A percentile compares a stretch with the other conserved stretches of the same genome.
phyloP scores from a whole-genome alignment of 1,140 invertebrate species.

The Brachionus plicatilis region DNA sequence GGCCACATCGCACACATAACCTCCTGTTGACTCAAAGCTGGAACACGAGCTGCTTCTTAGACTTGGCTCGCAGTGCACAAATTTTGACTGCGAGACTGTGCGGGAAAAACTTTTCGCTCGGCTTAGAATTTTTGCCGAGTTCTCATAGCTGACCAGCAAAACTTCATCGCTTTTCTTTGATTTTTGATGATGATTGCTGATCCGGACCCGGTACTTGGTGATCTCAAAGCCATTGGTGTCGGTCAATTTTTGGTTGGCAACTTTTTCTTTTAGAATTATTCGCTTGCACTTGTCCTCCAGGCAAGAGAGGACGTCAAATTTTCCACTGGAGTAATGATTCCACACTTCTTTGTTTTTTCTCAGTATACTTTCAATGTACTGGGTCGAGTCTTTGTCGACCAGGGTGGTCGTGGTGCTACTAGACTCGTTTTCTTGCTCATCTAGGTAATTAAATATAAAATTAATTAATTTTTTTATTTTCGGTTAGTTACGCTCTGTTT shows the following conservation, averaged over 20 bases:
- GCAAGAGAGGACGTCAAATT: slow-evolving; percentile 4
- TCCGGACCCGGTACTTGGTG: neutral
- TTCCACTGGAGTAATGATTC: neutral
- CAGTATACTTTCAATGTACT: neutral
- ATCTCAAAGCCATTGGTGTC: slow-evolving; percentile 22
- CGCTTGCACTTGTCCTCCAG: neutral
- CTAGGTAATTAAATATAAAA: neutral
- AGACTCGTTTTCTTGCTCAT: neutral
- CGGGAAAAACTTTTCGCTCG: neutral
- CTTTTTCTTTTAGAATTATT: slow-evolving; percentile 29
- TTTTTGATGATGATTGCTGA: neutral
- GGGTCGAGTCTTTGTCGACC: neutral
- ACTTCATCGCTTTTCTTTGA: slow-evolving; percentile 27
- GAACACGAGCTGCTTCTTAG: neutral
- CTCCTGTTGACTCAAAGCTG: neutral
- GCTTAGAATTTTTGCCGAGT: neutral
- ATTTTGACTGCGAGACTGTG: neutral
- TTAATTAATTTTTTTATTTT: neutral
- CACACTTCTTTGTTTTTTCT: slow-evolving; percentile 12
- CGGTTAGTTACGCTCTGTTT: neutral
- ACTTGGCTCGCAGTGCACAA: neutral
- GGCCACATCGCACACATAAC: neutral
- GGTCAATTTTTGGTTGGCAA: neutral
- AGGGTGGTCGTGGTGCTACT: neutral
- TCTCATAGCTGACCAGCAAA: neutral